Conservation (phyloP, 2,113 vertebrate species). For the Phylloscopus trochiloides region DNA sequence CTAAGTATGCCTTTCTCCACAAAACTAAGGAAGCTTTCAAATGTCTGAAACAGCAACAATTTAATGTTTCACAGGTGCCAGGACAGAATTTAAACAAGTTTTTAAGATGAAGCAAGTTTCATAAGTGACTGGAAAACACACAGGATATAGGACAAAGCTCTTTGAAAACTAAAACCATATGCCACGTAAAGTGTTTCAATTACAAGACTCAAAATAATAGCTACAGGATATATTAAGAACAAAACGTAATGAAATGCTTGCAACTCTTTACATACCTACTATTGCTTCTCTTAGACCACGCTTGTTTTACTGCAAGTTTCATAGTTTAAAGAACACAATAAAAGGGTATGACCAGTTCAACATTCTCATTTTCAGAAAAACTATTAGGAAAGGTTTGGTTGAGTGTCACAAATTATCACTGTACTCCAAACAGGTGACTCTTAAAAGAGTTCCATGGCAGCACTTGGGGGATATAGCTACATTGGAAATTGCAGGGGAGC, state of each 20-base stretch:
- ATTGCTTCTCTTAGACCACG: neutral
- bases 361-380: neutral
- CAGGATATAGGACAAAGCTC: constrained; percentile 33
- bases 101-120: constrained; percentile 44
- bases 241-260: neutral
- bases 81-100: constrained; percentile 58
- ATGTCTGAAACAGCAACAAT: constrained; percentile 41
- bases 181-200: neutral
- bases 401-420: neutral
- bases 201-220: constrained; percentile 47
- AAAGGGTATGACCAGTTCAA: neutral
- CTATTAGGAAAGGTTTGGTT: neutral
- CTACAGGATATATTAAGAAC: constrained; percentile 34
- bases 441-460: neutral
- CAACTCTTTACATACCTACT: neutral
- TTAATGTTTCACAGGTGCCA: constrained; percentile 55
- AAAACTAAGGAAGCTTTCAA: constrained; percentile 26
- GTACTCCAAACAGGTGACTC: neutral
- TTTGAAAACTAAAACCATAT: constrained; percentile 32
- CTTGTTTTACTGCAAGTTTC: neutral
- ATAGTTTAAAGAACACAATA: neutral
- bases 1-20: neutral
- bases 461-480: neutral
- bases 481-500: neutral
- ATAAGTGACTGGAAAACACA: constrained; percentile 51